These are phyloP conservation scores for Atethmia centrago DNA, from an alignment of 2,888 invertebrate genomes.

Conservation along the genomic window DNA sequence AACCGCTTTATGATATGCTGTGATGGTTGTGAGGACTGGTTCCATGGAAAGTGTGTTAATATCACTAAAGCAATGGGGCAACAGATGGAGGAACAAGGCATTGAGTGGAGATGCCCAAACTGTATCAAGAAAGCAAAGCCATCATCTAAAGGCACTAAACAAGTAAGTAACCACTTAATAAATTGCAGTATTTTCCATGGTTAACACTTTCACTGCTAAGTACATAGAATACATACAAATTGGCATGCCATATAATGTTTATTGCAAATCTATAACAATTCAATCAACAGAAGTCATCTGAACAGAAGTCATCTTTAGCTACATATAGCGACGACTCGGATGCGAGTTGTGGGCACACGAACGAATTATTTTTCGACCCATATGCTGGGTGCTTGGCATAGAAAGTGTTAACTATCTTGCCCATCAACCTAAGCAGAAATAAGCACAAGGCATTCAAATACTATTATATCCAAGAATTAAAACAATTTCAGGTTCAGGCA, in stretches of 20 bases:
- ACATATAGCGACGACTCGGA: too few species aligned
- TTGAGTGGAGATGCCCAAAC: constrained; percentile 97
- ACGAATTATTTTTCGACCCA: too few species aligned
- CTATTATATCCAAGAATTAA: neutral
- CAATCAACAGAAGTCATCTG: too few species aligned
- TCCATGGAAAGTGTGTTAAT: constrained; percentile 99
- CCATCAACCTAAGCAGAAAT: neutral
- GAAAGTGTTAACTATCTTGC: too few species aligned
- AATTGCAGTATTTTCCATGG: neutral
- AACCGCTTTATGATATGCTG: constrained; percentile 99
- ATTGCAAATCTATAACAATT: too few species aligned
- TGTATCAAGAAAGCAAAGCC: constrained; percentile 92
- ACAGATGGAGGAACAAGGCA: constrained; percentile 97
- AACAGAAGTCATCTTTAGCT: too few species aligned
- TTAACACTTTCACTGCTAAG: too few species aligned
- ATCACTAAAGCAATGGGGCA: constrained; percentile 97
- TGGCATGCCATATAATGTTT: too few species aligned
- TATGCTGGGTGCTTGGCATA: too few species aligned
- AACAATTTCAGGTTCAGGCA: constrained; percentile 54
- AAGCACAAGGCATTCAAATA: neutral
- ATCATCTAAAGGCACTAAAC: constrained; percentile 72
- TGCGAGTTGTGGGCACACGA: too few species aligned
- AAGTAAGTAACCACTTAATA: constrained; percentile 68
- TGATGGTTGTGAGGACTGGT: constrained; percentile 99
- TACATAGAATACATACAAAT: too few species aligned